These are phyloP conservation scores for Setipinna tenuifilis DNA, from an alignment of 2,797 vertebrate species.

Conservation along the genomic window DNA sequence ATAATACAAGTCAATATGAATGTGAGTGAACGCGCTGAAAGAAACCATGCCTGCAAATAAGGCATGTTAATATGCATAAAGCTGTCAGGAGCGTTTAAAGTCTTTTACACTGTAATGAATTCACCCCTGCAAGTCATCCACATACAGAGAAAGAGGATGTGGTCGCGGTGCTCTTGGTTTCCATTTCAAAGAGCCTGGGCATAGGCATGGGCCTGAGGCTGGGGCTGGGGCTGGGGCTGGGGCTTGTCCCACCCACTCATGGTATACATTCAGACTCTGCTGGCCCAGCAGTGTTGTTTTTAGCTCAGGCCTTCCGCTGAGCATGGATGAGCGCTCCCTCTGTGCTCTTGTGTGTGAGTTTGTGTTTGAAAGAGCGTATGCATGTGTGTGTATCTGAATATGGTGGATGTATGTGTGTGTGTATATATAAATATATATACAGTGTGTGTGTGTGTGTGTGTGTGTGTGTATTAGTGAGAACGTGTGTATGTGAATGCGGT, in stretches of 20 bases:
- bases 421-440: too few relatives aligned
- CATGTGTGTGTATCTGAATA: background rate
- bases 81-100: background rate
- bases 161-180: constrained; percentile 8
- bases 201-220: too few relatives aligned
- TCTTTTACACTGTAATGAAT: constrained; percentile 13
- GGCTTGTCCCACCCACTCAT: constrained; percentile 7
- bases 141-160: constrained; percentile 1
- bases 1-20: background rate
- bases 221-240: too few relatives aligned
- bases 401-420: background rate
- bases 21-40: background rate
- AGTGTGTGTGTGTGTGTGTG: constrained; percentile 8
- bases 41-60: background rate
- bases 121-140: background rate
- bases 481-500: background rate
- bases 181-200: background rate
- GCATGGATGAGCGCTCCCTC: background rate
- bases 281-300: background rate
- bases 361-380: background rate
- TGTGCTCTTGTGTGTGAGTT: background rate
- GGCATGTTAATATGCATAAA: background rate
- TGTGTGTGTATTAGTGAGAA: background rate
- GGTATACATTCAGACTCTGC: background rate
- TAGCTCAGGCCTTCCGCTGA: background rate